A percentile compares a stretch with the other conserved stretches of the same genome.
phyloP scores from a whole-genome alignment of 1,140 invertebrate species.

The Manduca sexta region DNA sequence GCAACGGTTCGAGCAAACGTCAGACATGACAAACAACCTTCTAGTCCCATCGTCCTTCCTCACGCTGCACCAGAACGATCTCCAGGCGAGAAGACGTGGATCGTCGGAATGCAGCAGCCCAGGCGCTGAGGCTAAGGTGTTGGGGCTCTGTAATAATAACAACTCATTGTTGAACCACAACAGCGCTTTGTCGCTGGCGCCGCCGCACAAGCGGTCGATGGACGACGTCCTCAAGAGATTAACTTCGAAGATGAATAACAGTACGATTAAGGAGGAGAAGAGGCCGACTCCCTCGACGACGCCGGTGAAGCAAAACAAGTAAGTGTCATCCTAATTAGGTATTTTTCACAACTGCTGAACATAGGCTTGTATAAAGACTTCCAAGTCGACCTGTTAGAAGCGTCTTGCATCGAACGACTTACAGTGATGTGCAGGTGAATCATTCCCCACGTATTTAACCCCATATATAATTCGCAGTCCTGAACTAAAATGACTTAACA shows the following conservation, averaged over 20 bases:
- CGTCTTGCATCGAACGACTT: too few species aligned
- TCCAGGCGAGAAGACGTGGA: slow-evolving; percentile 66
- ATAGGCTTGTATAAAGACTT: too few species aligned
- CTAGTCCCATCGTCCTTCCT: slow-evolving; percentile 70
- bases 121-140: slow-evolving; percentile 74
- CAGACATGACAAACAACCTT: slow-evolving; percentile 73
- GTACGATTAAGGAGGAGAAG: slow-evolving; percentile 78
- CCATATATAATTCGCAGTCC: too few species aligned
- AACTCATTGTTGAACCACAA: slow-evolving; percentile 70
- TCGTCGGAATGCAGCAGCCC: slow-evolving; percentile 82
- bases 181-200: slow-evolving; percentile 60
- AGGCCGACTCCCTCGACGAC: slow-evolving; percentile 79
- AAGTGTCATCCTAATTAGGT: slow-evolving; percentile 29
- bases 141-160: slow-evolving; percentile 70
- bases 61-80: slow-evolving; percentile 71
- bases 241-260: slow-evolving; percentile 85
- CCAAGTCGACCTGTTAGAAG: too few species aligned
- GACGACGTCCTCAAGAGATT: slow-evolving; percentile 89
- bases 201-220: slow-evolving; percentile 81
- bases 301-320: slow-evolving; percentile 74
- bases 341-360: too few species aligned
- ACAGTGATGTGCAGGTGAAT: too few species aligned
- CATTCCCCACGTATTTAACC: too few species aligned
- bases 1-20: slow-evolving; percentile 62
- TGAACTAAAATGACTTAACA: too few species aligned